Percentiles rank a stretch among this genome's conserved stretches.
These are phyloP conservation scores for Leptopilina syphax DNA, from an alignment of 2,888 invertebrate genomes.

Conservation along the genomic window DNA sequence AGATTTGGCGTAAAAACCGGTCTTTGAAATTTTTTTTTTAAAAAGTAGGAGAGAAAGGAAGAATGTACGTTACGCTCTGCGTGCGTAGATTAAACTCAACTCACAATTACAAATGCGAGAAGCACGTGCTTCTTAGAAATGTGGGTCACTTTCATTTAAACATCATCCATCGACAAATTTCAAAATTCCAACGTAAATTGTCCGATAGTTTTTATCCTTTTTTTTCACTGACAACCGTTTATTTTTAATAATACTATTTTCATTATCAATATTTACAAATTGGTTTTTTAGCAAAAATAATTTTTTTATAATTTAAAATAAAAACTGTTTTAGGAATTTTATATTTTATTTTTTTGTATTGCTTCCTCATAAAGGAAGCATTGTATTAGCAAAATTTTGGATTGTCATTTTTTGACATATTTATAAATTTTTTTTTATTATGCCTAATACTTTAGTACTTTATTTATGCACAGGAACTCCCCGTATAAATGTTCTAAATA, in stretches of 20 bases:
- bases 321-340: too few species aligned
- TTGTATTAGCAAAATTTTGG: too few species aligned
- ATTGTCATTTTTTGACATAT: too few species aligned
- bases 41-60: slow-evolving; percentile 29
- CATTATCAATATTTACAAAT: too few species aligned
- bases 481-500: too few species aligned
- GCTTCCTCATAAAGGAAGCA: too few species aligned
- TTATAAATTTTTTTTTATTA: too few species aligned
- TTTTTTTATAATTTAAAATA: too few species aligned
- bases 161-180: slow-evolving; percentile 42
- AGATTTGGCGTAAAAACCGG: slow-evolving; percentile 17
- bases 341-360: too few species aligned
- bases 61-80: slow-evolving; percentile 32
- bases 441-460: too few species aligned
- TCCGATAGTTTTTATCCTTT: background rate
- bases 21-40: background rate
- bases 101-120: slow-evolving; percentile 26
- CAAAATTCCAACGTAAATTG: slow-evolving; percentile 24
- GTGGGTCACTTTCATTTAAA: slow-evolving; percentile 54
- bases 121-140: slow-evolving; percentile 36
- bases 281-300: too few species aligned
- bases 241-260: background rate
- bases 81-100: slow-evolving; percentile 34
- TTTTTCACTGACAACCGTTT: background rate
- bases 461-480: too few species aligned